These are phyloP conservation scores for Drosophila yooni DNA, from an alignment of 2,888 invertebrate species.

Conservation along the genomic window DNA sequence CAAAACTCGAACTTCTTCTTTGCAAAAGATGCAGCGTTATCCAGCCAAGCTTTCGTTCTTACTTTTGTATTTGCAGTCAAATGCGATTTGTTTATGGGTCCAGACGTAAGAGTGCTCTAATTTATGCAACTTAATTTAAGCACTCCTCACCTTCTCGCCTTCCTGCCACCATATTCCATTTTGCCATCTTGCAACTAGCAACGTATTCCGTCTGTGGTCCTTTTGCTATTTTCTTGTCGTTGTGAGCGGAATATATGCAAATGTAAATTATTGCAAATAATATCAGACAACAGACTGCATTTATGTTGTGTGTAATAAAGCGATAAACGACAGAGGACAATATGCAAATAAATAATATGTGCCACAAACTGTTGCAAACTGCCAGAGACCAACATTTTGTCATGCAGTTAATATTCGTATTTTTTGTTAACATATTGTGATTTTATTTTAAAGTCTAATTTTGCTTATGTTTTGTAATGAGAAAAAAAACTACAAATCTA, in stretches of 20 bases:
- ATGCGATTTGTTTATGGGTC: constrained; percentile 46
- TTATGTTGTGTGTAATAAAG: constrained; percentile 38
- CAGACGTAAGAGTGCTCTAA: constrained; percentile 20
- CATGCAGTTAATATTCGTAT: constrained; percentile 18
- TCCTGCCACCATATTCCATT: neutral
- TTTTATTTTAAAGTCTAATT: constrained; percentile 5
- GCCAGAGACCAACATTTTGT: constrained; percentile 12
- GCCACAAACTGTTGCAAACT: constrained; percentile 37
- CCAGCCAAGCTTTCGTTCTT: constrained; percentile 18
- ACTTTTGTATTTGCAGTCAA: constrained; percentile 46
- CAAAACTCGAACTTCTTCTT: constrained; percentile 23
- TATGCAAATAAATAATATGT: constrained; percentile 47
- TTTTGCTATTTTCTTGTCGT: constrained; percentile 8
- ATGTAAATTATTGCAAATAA: constrained; percentile 65
- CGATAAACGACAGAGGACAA: constrained; percentile 40
- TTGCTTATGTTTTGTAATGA: neutral
- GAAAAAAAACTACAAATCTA: neutral
- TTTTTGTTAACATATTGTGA: constrained; percentile 4
- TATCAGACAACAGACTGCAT: constrained; percentile 56
- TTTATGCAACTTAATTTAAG: constrained; percentile 55
- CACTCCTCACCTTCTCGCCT: neutral
- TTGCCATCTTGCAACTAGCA: neutral
- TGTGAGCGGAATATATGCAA: constrained; percentile 48
- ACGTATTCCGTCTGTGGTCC: constrained; percentile 10
- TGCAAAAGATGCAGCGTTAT: constrained; percentile 27